Percentiles rank a stretch among this genome's conserved stretches.
phyloP scores from a whole-genome alignment of 2,113 vertebrate genomes.

The Rhombomys opimus region DNA sequence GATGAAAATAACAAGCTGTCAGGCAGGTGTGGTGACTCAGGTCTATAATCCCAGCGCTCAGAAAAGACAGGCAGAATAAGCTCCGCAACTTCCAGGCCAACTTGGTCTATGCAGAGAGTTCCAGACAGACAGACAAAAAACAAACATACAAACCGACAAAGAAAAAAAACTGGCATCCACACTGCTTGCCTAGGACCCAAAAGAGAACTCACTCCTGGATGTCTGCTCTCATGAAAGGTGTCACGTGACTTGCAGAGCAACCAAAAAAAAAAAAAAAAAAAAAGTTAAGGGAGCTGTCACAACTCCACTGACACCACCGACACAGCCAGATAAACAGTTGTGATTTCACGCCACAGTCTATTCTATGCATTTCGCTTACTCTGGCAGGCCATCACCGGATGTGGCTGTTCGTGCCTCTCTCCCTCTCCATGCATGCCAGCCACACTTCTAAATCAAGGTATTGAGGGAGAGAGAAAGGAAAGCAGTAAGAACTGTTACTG shows the following conservation, averaged over 20 bases:
- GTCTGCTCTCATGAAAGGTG: not conserved
- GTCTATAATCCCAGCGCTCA: not conserved
- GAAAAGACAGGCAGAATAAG: not conserved
- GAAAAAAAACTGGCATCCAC: not conserved
- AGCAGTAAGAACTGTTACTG: not conserved
- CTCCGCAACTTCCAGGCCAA: not conserved
- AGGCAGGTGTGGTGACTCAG: no score
- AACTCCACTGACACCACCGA: not conserved
- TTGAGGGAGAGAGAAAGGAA: not conserved
- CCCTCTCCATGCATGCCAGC: not conserved
- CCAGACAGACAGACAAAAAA: not conserved
- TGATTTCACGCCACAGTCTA: not conserved
- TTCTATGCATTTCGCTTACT: not conserved
- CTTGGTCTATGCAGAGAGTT: not conserved
- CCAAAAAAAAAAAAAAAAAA: not conserved
- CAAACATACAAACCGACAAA: not conserved
- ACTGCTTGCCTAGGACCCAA: not conserved
- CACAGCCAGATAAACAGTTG: not conserved
- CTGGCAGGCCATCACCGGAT: not conserved
- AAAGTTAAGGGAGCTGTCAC: not conserved
- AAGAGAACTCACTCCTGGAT: not conserved
- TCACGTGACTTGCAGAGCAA: not conserved
- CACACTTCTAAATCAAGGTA: not conserved
- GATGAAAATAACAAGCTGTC: conserved; percentile 27
- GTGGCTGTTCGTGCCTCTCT: not conserved